These are phyloP conservation scores for Stegophylla sp. DNA, from an alignment of 2,888 invertebrate species.

Conservation along the genomic window DNA sequence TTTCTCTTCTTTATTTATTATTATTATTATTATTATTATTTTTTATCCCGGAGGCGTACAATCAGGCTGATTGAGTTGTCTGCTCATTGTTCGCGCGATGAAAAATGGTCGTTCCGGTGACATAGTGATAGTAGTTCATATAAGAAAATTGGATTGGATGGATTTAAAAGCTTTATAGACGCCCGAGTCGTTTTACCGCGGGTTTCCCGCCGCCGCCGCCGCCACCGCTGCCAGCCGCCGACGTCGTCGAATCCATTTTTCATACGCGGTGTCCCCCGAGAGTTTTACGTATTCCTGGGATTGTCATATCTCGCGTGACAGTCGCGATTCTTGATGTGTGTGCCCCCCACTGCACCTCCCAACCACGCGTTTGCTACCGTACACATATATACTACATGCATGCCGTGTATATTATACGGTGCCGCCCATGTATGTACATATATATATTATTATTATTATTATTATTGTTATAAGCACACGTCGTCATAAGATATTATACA, in stretches of 20 bases:
- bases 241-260: slow-evolving; percentile 57
- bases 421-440: not conserved
- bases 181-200: slow-evolving; percentile 59
- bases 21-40: slow-evolving; percentile 29
- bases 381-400: not conserved
- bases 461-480: too few relatives aligned
- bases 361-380: not conserved
- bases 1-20: slow-evolving; percentile 38
- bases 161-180: slow-evolving; percentile 59
- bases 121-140: slow-evolving; percentile 58
- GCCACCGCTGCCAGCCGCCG: slow-evolving; percentile 9
- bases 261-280: slow-evolving; percentile 52
- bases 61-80: slow-evolving; percentile 59
- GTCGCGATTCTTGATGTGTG: slow-evolving; percentile 54
- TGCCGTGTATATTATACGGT: not conserved
- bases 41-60: slow-evolving; percentile 47
- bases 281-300: slow-evolving; percentile 55
- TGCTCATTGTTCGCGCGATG: slow-evolving; percentile 58
- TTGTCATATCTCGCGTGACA: slow-evolving; percentile 58
- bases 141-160: slow-evolving; percentile 59
- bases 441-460: too few relatives aligned
- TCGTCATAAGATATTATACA: too few relatives aligned
- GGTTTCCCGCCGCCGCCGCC: slow-evolving; percentile 45
- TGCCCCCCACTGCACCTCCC: not conserved
- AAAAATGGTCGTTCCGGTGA: slow-evolving; percentile 59